phyloP scores from a whole-genome alignment of 2,113 vertebrate species.

The Gavialis gangeticus region DNA sequence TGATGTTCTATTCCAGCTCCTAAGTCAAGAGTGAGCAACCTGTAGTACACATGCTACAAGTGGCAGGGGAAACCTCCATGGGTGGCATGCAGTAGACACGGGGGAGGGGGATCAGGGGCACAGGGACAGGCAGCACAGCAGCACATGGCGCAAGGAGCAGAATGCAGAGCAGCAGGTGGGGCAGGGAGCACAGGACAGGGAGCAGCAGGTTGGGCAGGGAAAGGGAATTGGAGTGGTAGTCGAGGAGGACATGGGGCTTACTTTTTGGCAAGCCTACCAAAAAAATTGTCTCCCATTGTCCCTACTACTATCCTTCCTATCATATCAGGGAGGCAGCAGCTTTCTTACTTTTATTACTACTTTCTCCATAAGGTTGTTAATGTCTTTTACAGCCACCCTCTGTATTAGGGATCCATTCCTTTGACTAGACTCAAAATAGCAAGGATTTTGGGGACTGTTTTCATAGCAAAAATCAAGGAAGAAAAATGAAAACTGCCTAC shows the following conservation, averaged over 20 bases:
- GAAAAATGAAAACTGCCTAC: background rate
- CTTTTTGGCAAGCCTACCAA: too few relatives aligned
- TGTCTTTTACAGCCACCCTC: background rate
- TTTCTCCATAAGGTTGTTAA: background rate
- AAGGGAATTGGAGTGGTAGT: too few relatives aligned
- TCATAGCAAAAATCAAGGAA: background rate
- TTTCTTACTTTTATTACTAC: background rate
- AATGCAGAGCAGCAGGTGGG: background rate
- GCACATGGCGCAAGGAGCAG: background rate
- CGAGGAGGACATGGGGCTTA: too few relatives aligned
- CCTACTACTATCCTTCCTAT: background rate
- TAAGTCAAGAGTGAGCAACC: too few relatives aligned
- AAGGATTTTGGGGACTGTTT: background rate
- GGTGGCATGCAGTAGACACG: too few relatives aligned
- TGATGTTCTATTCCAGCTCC: too few relatives aligned
- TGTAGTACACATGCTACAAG: too few relatives aligned
- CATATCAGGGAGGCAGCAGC: background rate
- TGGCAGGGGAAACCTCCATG: too few relatives aligned
- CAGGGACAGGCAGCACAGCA: too few relatives aligned
- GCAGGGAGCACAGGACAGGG: too few relatives aligned
- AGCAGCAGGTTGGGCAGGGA: too few relatives aligned
- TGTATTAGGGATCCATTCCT: background rate
- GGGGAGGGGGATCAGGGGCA: too few relatives aligned
- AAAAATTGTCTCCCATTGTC: background rate
- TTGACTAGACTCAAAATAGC: background rate